These are phyloP conservation scores for Philonicus albiceps DNA, from an alignment of 2,888 invertebrate species.

Conservation along the genomic window DNA sequence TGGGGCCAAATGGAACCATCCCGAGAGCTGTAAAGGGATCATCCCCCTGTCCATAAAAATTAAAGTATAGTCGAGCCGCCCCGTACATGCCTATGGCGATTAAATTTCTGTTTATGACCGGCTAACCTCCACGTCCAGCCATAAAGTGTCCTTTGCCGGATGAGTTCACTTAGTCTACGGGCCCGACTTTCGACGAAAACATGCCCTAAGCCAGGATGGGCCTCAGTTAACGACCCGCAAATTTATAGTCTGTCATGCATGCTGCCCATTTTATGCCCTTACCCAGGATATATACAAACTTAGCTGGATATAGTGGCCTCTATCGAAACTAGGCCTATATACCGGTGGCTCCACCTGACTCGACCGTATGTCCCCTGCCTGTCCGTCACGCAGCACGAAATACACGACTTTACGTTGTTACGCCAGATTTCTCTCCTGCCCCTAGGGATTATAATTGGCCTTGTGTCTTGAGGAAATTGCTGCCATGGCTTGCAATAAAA, in stretches of 20 bases:
- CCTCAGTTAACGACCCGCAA: neutral
- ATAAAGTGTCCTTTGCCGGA: constrained; percentile 21
- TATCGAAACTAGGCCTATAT: neutral
- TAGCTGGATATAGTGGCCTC: neutral
- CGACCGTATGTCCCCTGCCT: neutral
- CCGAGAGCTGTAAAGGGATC: neutral
- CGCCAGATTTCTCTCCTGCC: neutral
- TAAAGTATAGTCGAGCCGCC: neutral
- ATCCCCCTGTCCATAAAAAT: neutral
- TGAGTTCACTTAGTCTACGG: neutral
- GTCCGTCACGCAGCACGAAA: neutral
- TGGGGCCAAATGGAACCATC: neutral
- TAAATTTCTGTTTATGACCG: constrained; percentile 31
- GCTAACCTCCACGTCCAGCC: constrained; percentile 18
- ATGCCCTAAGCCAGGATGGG: neutral
- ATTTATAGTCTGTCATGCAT: neutral
- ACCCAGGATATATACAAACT: neutral
- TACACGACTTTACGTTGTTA: neutral
- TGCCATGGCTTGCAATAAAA: neutral
- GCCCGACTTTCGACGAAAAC: neutral
- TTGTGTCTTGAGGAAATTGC: neutral
- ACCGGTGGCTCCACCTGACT: neutral
- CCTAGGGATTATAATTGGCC: neutral
- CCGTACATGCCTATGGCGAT: constrained; percentile 6
- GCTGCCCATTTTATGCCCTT: neutral